phyloP scores from a whole-genome alignment of 2,113 vertebrate species.

The Channa argus region DNA sequence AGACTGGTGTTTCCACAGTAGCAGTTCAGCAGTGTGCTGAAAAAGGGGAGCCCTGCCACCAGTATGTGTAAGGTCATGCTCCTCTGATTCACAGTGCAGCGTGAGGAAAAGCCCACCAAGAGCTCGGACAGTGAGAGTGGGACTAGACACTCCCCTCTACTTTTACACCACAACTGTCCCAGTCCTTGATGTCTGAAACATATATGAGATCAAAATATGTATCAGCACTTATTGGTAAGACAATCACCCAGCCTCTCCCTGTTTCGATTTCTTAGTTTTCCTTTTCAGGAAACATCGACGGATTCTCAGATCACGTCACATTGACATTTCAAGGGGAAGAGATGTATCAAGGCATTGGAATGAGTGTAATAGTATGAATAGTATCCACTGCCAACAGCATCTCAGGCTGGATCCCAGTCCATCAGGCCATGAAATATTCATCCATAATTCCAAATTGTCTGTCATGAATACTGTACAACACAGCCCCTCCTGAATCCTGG shows the following conservation, averaged over 20 bases:
- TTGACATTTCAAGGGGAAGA: slow-evolving; percentile 71
- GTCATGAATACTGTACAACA: slow-evolving; percentile 63
- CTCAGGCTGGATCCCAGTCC: slow-evolving; percentile 59
- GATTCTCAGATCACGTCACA: slow-evolving; percentile 70
- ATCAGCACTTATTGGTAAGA: slow-evolving; percentile 79
- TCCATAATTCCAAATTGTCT: slow-evolving; percentile 64
- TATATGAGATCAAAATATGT: slow-evolving; percentile 66
- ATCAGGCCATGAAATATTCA: slow-evolving; percentile 79
- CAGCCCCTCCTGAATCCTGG: slow-evolving; percentile 21
- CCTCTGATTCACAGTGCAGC: slow-evolving; percentile 37
- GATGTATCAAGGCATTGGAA: slow-evolving; percentile 53
- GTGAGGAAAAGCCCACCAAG: slow-evolving; percentile 8
- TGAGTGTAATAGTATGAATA: slow-evolving; percentile 55
- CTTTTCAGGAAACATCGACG: slow-evolving; percentile 73
- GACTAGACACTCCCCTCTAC: slow-evolving; percentile 22
- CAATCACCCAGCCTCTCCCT: slow-evolving; percentile 68
- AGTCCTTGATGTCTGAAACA: slow-evolving; percentile 63
- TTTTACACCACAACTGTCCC: slow-evolving; percentile 25
- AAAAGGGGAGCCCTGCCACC: slow-evolving; percentile 20
- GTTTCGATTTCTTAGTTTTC: slow-evolving; percentile 65
- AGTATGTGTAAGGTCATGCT: slow-evolving; percentile 3
- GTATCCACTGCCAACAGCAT: slow-evolving; percentile 60
- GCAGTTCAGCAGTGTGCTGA: slow-evolving; percentile 16
- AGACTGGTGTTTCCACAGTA: slow-evolving; percentile 22
- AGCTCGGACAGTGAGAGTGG: slow-evolving; percentile 2